phyloP scores from a whole-genome alignment of 2,888 invertebrate species.

The Eubasilissa splendida region DNA sequence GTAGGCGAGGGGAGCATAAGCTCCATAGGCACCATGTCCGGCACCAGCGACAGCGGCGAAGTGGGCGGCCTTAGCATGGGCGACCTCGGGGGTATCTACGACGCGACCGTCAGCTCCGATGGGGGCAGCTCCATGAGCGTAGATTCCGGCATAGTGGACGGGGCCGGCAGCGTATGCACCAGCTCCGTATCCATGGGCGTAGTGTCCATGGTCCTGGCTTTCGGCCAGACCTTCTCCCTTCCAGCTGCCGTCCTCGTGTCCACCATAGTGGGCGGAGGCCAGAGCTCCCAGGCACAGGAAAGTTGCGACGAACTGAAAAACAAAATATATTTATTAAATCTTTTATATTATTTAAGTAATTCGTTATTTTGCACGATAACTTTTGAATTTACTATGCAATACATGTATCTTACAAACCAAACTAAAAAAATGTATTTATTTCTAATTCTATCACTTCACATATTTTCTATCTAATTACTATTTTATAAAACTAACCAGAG shows the following conservation, averaged over 20 bases:
- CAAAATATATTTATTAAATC: conserved; percentile 70
- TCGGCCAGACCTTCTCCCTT: conserved; percentile 45
- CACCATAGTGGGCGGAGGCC: conserved; percentile 29
- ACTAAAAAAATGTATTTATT: too few species aligned
- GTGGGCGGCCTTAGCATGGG: conserved; percentile 75
- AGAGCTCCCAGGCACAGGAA: conserved; percentile 49
- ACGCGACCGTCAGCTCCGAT: conserved; percentile 73
- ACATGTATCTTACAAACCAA: too few species aligned
- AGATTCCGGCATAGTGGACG: neutral
- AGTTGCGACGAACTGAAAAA: conserved; percentile 41
- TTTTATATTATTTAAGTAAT: conserved; percentile 63
- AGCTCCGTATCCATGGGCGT: conserved; percentile 60
- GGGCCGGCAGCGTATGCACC: conserved; percentile 72
- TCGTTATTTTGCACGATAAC: neutral
- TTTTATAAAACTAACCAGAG: neutral
- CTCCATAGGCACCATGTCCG: conserved; percentile 31
- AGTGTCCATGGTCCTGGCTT: conserved; percentile 49
- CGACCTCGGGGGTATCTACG: conserved; percentile 76
- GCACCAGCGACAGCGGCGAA: conserved; percentile 69
- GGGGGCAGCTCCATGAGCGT: conserved; percentile 38
- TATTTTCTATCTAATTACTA: neutral
- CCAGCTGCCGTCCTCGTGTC: conserved; percentile 41
- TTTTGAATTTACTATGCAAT: neutral
- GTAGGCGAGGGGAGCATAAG: neutral
- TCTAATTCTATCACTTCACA: too few species aligned